Base-by-base conservation (phyloP, 2,888 invertebrate genomes). In the Dryadula phaetusa region DNA sequence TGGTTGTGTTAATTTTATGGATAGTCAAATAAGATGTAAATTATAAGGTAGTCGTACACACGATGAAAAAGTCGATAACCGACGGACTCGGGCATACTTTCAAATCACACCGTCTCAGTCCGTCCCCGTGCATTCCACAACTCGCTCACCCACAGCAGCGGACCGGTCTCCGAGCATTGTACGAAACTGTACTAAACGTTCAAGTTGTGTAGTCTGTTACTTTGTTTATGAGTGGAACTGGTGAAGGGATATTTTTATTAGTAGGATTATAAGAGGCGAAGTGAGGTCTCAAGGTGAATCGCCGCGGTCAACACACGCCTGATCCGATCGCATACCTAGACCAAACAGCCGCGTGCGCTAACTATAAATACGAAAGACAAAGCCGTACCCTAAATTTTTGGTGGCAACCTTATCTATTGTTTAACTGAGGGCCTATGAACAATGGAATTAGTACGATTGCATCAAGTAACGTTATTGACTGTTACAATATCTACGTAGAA, bases 111-210 rank as follows among this genome's bases (percentile, higher is more conserved):
- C 79, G 83, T 79, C 82, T 85, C 80, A 77, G 86, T 85, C 82
- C 86, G 88, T 89, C 88, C 81, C 81, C 80, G 60, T 88, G 86
- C 92, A 92, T 92, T 91, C 92, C 92, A 82, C 85, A 86, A 90
- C 91, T 87, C 83, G 90, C 89, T 92, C 91, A 92, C 92, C 92
- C 91, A 92, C 90, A 92, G 89, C 75, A 74, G 69, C 81, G 81
- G 92, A 92, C 92, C 90, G 91, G 92, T 92, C 92, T 75, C 83
- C 82, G 83, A 86, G 84, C 88, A 85, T 88, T 89, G 87, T 90
- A 91, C 87, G 82, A 88, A 86, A 87, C 84, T 79, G 67, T 67
- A 86, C 82, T 79, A 89, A 75, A 72, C 91, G 80, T 66, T 83
- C 83, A 81, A 81, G 82, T 88, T 80, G 70, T 74, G 80, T 78